Evolutionary conservation across 2,113 vertebrate species (phyloP).

Genomic region (Chaetorhynchus papuensis): DNA sequence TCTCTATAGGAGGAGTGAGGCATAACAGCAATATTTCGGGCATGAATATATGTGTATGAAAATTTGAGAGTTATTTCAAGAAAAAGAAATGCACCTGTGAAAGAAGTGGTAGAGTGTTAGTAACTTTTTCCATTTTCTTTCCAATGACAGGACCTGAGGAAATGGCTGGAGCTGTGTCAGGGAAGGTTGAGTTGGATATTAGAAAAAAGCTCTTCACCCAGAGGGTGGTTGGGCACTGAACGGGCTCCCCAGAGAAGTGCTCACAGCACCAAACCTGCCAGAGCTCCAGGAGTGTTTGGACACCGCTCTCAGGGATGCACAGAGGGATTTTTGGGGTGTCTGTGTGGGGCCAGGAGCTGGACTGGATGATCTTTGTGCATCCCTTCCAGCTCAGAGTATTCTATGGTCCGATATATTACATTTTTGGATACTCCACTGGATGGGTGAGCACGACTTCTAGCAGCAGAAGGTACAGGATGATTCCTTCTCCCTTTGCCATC

Average conservation of each 20-base stretch:
- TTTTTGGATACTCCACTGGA: background rate
- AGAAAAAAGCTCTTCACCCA: fast-evolving
- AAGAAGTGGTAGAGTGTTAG: background rate
- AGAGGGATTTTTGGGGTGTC: background rate
- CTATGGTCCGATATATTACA: no score
- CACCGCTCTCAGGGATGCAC: fast-evolving
- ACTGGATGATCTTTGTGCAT: background rate
- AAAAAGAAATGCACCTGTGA: background rate
- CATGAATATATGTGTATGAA: background rate
- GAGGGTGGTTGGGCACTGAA: background rate
- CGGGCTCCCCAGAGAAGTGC: background rate
- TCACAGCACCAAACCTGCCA: fast-evolving
- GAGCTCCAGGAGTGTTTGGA: background rate
- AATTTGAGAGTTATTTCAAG: background rate
- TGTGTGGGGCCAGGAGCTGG: background rate
- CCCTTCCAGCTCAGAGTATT: background rate
- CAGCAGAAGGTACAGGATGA: background rate
- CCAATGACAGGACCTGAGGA: no score
- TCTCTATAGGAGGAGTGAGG: background rate
- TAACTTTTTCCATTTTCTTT: background rate
- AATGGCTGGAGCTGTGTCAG: background rate
- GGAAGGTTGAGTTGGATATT: background rate
- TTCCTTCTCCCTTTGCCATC: background rate
- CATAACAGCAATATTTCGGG: background rate
- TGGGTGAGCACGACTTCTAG: background rate